Evolutionary conservation across 1,140 invertebrate genomes (phyloP), one percentile per base, ranked within the genome.

Genomic region (Neomicropteryx cornuta): DNA sequence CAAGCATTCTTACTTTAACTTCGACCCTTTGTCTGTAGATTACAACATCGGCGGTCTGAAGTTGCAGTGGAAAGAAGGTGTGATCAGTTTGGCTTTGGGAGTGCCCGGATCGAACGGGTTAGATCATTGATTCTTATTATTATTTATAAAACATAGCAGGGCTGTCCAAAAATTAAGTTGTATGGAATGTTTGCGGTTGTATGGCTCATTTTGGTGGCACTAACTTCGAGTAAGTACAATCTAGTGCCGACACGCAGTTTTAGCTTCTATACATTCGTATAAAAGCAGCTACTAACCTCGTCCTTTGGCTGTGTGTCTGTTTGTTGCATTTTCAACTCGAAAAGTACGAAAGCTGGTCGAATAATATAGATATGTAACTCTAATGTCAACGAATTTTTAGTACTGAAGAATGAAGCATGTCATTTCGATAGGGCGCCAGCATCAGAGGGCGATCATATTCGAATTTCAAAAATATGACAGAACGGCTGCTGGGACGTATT

Each of bases 1-100:
- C 2, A 62, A 72, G 44, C 78, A 82, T 44, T 76, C 79, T 48
- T 83, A 71, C 53, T 81, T 83, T 63, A 62, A 78, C 48, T 78
- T 81, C 23, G 78, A 82, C 58, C 79, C 79, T 2, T 52, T 81
- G 13, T 54, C 72, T 31, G 76, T 75, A 18, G 68, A 77, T 41
- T 77, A 68, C 38, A 75, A 71, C 49, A 60, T 79, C 18, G 75
- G 62, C 20, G 75, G 76, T 14, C 66, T 75, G 3, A 73, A 73
- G 40, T 79, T 79, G 60, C 77, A 79, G 51, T 79, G 77, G 76
- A 74, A 68, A 0, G 77, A 80, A 50, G 76, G 77, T 8, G 52
- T 79, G 0, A 77, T 80, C 35, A 75, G 74, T 19, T 37, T 79
- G 39, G 71, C 75, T 4, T 46, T 79, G 23, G 69, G 70, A 6